A percentile compares a stretch with the other conserved stretches of the same genome.
phyloP scores from a whole-genome alignment of 1,140 invertebrate genomes.

The Plectus sambesii region DNA sequence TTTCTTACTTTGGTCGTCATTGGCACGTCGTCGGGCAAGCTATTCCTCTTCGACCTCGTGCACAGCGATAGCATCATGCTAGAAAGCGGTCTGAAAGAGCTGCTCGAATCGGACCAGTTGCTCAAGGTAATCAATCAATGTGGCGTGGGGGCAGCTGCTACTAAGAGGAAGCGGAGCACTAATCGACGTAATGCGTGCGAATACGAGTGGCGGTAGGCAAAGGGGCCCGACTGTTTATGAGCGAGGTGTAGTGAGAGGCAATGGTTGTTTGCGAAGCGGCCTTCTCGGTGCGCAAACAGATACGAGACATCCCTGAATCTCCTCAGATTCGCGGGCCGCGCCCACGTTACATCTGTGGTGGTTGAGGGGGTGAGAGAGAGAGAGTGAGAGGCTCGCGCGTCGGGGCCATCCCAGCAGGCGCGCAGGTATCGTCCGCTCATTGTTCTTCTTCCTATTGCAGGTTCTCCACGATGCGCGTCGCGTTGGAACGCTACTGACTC shows the following conservation, averaged over 20 bases:
- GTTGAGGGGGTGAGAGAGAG: not conserved
- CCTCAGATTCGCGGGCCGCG: not conserved
- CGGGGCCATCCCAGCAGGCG: not conserved
- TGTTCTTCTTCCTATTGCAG: constrained; percentile 47
- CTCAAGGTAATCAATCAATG: constrained; percentile 59
- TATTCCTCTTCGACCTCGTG: constrained; percentile 71
- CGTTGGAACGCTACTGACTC: constrained; percentile 73
- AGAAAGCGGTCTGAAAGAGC: constrained; percentile 62
- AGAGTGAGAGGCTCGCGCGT: not conserved
- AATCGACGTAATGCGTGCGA: not conserved
- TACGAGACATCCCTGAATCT: not conserved
- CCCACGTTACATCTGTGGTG: not conserved
- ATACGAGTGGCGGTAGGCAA: not conserved
- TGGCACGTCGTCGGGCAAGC: constrained; percentile 51
- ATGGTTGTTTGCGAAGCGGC: not conserved
- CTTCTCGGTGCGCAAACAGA: not conserved
- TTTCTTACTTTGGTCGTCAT: constrained; percentile 39
- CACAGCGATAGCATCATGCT: constrained; percentile 66
- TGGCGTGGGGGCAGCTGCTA: not conserved
- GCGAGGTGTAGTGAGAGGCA: not conserved
- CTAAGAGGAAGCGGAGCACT: not conserved
- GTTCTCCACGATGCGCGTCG: constrained; percentile 86
- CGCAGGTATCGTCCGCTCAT: constrained; percentile 1
- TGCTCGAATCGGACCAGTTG: constrained; percentile 68
- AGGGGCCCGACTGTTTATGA: not conserved